Evolutionary conservation across 53 echinoderm and acorn worm species (phyloP).

Genomic region (Crossaster papposus): DNA sequence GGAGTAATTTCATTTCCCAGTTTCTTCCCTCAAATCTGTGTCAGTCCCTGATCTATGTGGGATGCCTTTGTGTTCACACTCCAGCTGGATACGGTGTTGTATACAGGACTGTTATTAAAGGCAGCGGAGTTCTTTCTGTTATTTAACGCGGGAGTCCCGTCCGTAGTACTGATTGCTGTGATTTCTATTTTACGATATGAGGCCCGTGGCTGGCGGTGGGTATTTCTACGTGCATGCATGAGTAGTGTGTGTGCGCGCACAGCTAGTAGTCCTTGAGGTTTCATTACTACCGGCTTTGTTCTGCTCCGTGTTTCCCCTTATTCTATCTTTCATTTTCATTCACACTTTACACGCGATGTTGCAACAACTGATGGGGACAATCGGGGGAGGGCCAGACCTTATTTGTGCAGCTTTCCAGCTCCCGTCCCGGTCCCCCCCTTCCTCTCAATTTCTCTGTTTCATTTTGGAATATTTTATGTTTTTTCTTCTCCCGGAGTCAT

Average conservation of each 20-base stretch:
- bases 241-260: not conserved
- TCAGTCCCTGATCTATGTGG: not conserved
- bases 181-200: not conserved
- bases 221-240: not conserved
- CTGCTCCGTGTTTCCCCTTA: not conserved
- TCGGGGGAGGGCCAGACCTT: conserved; percentile 48
- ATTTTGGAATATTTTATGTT: not conserved
- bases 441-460: not conserved
- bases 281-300: conserved; percentile 35
- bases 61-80: conserved; percentile 2
- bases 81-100: conserved; percentile 3
- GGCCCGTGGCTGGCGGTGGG: not conserved
- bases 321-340: not conserved
- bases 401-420: conserved; percentile 59
- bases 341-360: conserved; percentile 16
- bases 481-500: conserved; percentile 7
- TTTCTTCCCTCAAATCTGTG: not conserved
- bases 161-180: not conserved
- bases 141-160: not conserved
- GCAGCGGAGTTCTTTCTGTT: not conserved
- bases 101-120: not conserved
- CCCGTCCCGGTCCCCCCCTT: no score
- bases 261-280: not conserved
- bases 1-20: conserved; percentile 25
- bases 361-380: conserved; percentile 48